Evolutionary conservation across 1,140 invertebrate genomes (phyloP).

Genomic region (Uloborus diversus): DNA sequence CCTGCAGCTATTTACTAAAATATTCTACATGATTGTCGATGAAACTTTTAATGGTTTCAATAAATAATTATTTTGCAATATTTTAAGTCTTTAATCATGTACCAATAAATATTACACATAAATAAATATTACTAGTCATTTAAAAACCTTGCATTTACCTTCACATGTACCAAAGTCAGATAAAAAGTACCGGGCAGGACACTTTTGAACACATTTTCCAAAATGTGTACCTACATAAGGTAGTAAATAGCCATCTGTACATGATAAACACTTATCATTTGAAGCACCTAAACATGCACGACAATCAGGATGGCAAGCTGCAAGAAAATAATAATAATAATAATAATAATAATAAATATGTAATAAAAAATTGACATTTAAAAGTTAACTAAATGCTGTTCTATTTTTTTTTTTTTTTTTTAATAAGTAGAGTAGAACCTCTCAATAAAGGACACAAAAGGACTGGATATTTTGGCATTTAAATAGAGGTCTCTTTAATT

Average conservation of each 20-base stretch:
- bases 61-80: too few relatives aligned
- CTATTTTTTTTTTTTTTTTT: not conserved
- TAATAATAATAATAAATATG: not conserved
- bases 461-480: too few relatives aligned
- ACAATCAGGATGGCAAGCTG: conserved; percentile 43
- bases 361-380: not conserved
- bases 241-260: conserved; percentile 25
- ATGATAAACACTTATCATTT: conserved; percentile 35
- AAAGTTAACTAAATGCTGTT: not conserved
- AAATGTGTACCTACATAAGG: conserved; percentile 50
- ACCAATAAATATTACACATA: too few relatives aligned
- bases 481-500: too few relatives aligned
- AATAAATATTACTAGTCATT: too few relatives aligned
- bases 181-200: conserved; percentile 16
- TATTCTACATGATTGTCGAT: too few relatives aligned
- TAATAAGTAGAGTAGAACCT: too few relatives aligned
- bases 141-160: too few relatives aligned
- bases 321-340: not conserved
- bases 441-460: too few relatives aligned
- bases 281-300: conserved; percentile 31
- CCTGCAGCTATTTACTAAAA: too few relatives aligned
- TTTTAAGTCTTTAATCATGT: too few relatives aligned
- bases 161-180: conserved; percentile 8
- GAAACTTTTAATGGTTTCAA: too few relatives aligned
- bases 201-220: conserved; percentile 32